Conservation (phyloP, 2,113 vertebrate genomes). For the Apus apus region DNA sequence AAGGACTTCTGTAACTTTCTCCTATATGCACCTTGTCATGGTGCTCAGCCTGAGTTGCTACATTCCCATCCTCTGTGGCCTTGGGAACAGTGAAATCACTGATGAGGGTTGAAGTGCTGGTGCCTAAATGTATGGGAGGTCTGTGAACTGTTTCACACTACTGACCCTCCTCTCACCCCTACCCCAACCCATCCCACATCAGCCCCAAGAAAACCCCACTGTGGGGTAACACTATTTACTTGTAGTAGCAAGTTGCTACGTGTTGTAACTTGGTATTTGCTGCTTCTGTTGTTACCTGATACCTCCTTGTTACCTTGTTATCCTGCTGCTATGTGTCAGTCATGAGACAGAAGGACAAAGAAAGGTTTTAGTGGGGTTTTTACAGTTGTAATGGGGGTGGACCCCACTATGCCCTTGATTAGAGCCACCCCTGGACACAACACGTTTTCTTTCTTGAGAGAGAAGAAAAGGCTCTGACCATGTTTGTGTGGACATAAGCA, state of each 20-base stretch:
- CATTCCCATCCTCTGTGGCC: neutral
- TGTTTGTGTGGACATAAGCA: neutral
- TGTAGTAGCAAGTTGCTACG: neutral
- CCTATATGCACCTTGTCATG: neutral
- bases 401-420: rapidly evolving
- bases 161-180: neutral
- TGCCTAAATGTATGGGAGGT: neutral
- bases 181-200: too few species aligned
- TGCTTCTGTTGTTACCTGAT: neutral
- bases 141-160: neutral
- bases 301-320: neutral
- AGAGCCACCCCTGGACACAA: neutral
- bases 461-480: neutral
- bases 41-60: neutral
- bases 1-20: neutral
- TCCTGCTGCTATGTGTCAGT: neutral
- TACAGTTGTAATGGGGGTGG: neutral
- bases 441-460: rapidly evolving
- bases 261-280: neutral
- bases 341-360: neutral
- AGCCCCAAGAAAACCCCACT: neutral
- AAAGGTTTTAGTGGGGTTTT: neutral
- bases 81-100: neutral
- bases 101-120: neutral
- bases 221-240: neutral